Evolutionary conservation across 2,888 invertebrate genomes (phyloP), one percentile per base, ranked within the genome.

Genomic region (Lingula anatina): DNA sequence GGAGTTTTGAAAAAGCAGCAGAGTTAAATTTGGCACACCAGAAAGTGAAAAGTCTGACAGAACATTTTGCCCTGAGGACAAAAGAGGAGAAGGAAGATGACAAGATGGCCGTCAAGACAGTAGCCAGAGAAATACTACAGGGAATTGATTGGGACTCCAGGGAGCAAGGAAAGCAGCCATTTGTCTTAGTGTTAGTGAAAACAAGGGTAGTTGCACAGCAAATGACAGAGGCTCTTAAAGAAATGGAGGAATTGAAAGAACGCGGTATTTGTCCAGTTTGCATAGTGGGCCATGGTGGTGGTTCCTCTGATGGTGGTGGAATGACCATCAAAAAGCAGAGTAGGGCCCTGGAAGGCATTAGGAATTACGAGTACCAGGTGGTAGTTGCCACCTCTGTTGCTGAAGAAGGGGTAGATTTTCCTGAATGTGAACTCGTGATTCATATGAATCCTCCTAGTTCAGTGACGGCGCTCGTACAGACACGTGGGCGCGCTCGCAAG

Each of bases 361-460:
- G 60, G 44, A 46, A 54, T n/a, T 56, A 58, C 47, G 49, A 58
- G 44, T 59, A 62, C 44, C 47, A 63, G 50, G 60, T 70, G 12
- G 52, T 71, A 1, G 60, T 72, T 18, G 71, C 71, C 1, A 72
- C 72, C 0, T 66, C 70, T 7, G 68, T 72, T 15, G 69, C 68
- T 9, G 70, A 71, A 51, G 72, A 72, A 49, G 72, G 72, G 4
- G 56, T 72, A 23, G 72, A 72, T 54, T 56, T 70, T 41, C 68
- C 68, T 7, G 62, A 64, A 43, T 67, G 71, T 55, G 64, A 70
- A 44, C 61, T 69, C 21, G 70, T 72, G 5, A 58, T 72, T 15
- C 62, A 65, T 44, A 54, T 70, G 56, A 68, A 70, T 42, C 68
- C 70, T 1, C 71, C 71, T 0, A 61, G 61, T 7, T 65, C 64